Percentiles rank a stretch among this genome's conserved stretches.
Conservation (phyloP, 2,797 vertebrate species). For the Sebastolobus alascanus region DNA sequence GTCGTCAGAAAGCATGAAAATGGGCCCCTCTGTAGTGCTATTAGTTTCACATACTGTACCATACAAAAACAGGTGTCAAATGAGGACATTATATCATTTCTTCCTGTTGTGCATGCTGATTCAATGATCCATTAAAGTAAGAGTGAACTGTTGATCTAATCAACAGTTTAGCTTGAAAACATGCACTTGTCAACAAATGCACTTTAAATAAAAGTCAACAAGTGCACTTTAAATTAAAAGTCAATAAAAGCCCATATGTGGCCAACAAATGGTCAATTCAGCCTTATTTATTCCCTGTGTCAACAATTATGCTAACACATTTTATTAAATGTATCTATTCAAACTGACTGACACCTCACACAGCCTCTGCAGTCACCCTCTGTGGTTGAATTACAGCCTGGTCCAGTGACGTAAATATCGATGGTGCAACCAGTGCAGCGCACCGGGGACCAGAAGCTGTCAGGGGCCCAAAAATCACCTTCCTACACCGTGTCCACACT, state of each 20-base stretch:
- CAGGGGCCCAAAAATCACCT: too few relatives aligned
- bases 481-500: too few relatives aligned
- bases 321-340: conserved; percentile 40
- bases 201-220: conserved; percentile 9
- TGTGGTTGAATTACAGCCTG: background rate
- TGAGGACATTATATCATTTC: background rate
- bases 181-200: conserved; percentile 6
- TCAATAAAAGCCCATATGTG: background rate
- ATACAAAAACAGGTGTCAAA: conserved; percentile 12
- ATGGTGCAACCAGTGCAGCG: too few relatives aligned
- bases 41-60: background rate
- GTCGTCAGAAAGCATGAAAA: conserved; percentile 11
- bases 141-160: background rate
- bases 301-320: conserved; percentile 23
- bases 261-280: background rate
- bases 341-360: conserved; percentile 26
- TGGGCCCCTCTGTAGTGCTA: background rate
- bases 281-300: conserved; percentile 12
- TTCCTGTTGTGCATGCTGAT: background rate
- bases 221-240: conserved; percentile 3
- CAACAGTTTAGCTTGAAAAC: background rate
- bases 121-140: background rate
- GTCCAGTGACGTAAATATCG: too few relatives aligned
- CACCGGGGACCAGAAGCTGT: too few relatives aligned
- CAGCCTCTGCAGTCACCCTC: conserved; percentile 25